phyloP scores from a whole-genome alignment of 2,797 vertebrate genomes.

The Sebastiscus albofasciatus region DNA sequence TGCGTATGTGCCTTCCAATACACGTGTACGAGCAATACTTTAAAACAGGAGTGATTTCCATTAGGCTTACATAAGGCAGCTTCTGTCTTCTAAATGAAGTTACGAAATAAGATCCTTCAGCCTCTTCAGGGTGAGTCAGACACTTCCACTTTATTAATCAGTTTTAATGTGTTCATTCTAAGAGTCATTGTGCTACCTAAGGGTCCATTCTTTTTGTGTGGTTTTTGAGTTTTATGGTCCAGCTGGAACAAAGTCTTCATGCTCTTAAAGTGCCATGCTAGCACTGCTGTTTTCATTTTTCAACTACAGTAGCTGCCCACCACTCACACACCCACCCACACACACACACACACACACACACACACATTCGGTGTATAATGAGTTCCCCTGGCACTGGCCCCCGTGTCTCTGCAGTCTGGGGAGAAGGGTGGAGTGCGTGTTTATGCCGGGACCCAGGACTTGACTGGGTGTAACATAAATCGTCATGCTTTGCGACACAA shows the following conservation, averaged over 20 bases:
- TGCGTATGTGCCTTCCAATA: conserved; percentile 29
- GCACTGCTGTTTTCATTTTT: conserved; percentile 63
- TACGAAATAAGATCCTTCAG: conserved; percentile 61
- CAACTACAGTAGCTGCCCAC: conserved; percentile 60
- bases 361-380: conserved; percentile 54
- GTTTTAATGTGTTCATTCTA: conserved; percentile 46
- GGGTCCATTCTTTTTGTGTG: conserved; percentile 42
- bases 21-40: conserved; percentile 32
- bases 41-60: conserved; percentile 63
- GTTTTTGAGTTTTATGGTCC: conserved; percentile 54
- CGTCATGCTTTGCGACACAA: conserved; percentile 46
- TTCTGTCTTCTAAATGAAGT: conserved; percentile 58
- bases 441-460: conserved; percentile 51
- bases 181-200: conserved; percentile 23
- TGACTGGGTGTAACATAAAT: conserved; percentile 69
- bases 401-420: conserved; percentile 58
- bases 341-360: conserved; percentile 33
- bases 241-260: conserved; percentile 51
- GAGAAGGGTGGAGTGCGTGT: conserved; percentile 68
- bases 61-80: conserved; percentile 65
- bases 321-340: conserved; percentile 18
- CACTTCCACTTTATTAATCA: conserved; percentile 58
- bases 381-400: conserved; percentile 69
- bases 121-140: conserved; percentile 43
- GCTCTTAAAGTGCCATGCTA: conserved; percentile 52